A percentile compares a stretch with the other conserved stretches of the same genome.
Conservation (phyloP, 2,113 vertebrate genomes). For the Ochotona princeps region DNA sequence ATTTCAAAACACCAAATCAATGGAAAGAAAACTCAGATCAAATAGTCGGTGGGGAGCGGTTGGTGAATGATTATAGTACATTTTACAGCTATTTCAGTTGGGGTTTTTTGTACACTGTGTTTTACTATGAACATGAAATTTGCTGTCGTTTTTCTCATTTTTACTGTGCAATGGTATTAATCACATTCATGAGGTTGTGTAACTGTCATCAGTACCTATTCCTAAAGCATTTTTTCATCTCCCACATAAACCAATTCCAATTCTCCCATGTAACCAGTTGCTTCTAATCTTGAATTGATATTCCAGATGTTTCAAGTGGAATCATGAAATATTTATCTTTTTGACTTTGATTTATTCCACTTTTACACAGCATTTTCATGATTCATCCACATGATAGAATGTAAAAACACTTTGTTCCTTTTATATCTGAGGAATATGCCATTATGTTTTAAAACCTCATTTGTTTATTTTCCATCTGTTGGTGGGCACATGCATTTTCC, state of each 20-base stretch:
- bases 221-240: not conserved
- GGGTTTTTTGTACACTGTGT: not conserved
- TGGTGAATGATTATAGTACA: not conserved
- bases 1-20: slow-evolving; percentile 28
- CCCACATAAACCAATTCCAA: not conserved
- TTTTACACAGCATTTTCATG: not conserved
- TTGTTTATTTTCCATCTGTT: not conserved
- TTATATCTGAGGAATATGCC: not conserved
- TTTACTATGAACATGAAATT: not conserved
- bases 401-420: not conserved
- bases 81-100: not conserved
- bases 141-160: not conserved
- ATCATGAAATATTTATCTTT: not conserved
- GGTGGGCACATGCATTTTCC: not conserved
- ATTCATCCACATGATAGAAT: not conserved
- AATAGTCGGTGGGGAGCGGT: not conserved
- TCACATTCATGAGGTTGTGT: not conserved
- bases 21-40: not conserved
- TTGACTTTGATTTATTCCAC: not conserved
- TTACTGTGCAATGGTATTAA: not conserved
- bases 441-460: not conserved
- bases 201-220: not conserved
- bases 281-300: not conserved
- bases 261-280: not conserved
- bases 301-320: not conserved